Base-by-base conservation (phyloP, 2,113 vertebrate species). In the Ceratotherium simum region DNA sequence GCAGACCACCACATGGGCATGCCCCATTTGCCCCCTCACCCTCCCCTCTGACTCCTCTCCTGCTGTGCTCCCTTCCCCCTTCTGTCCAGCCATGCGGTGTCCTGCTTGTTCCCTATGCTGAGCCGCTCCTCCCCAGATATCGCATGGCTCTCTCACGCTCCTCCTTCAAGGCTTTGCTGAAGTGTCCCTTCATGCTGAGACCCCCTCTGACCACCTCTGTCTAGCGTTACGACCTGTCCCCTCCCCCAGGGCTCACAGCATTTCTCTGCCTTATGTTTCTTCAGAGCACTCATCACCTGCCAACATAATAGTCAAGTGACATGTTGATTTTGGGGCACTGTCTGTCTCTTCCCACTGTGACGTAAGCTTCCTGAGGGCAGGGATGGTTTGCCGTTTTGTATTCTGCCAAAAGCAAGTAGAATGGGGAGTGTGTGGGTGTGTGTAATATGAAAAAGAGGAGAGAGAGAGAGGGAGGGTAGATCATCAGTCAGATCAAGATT, bases 1-100 rank as follows among this genome's bases (percentile, higher is more conserved):
- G 86, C 33, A 16, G 39, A 31, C 8, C 17, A 1, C 10, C 36
- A 1, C 0, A 0, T 8, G 8, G 42, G 6, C 14, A 16, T 1
- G 16, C 17, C 17, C 6, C 73, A 8, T 5, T 51, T 51, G 21
- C n/a, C 31, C 31, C 4, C 31, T 60, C 9, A 2, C 48, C 64
- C 31, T n/a, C 54, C 84, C 18, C 27, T 42, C 29, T 2, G 46
- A 25, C 58, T 82, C 48, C 5, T 5, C 62, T 64, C 39, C 31
- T 70, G 17, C 21, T 16, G 7, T 0, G 3, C 13, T 90, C 42
- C 36, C 54, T 33, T 58, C 42, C 31, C 13, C 25, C 8, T 42
- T 62, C 72, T 3, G 0, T 31, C 17, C 46, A 67, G 46, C 36
- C 60, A 70, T 1, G 12, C 7, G 8, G 1, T 18, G 14, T 17